Evolutionary conservation across 2,888 invertebrate species (phyloP).

Genomic region (Hipparchia sbordonii): DNA sequence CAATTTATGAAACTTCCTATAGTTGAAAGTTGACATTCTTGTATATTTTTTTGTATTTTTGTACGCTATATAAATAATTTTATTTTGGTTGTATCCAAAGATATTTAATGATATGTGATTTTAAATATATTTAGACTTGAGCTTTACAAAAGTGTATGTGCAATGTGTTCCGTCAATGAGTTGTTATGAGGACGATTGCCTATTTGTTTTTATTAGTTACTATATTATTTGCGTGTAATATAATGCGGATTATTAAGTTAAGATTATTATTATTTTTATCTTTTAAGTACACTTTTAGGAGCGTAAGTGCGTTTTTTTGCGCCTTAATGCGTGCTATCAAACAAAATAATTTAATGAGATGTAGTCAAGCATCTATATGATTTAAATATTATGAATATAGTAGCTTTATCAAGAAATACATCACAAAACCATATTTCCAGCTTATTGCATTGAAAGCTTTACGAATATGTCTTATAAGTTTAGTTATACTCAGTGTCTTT

Average conservation of each 20-base stretch:
- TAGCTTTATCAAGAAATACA: slow-evolving; percentile 11
- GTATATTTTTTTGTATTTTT: slow-evolving; percentile 79
- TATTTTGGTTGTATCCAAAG: slow-evolving; percentile 80
- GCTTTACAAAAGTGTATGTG: slow-evolving; percentile 78
- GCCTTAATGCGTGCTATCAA: not conserved
- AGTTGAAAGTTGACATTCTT: slow-evolving; percentile 43
- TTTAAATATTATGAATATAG: slow-evolving; percentile 7
- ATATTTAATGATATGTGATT: slow-evolving; percentile 81
- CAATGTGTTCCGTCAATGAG: slow-evolving; percentile 60
- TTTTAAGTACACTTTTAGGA: slow-evolving; percentile 32
- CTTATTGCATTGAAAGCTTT: not conserved
- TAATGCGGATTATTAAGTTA: slow-evolving; percentile 42
- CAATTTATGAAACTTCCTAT: slow-evolving; percentile 18
- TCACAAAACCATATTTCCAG: not conserved
- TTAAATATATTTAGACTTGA: slow-evolving; percentile 71
- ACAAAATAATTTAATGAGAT: slow-evolving; percentile 6
- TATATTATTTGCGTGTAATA: slow-evolving; percentile 42
- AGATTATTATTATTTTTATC: slow-evolving; percentile 38
- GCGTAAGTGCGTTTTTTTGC: slow-evolving; percentile 7
- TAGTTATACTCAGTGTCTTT: not conserved
- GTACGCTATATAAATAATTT: slow-evolving; percentile 74
- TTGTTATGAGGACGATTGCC: slow-evolving; percentile 55
- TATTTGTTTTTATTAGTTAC: slow-evolving; percentile 62
- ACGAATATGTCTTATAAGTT: not conserved
- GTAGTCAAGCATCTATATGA: slow-evolving; percentile 1